These are phyloP conservation scores for Cacatua alba DNA, from an alignment of 2,113 vertebrate species.

Conservation along the genomic window DNA sequence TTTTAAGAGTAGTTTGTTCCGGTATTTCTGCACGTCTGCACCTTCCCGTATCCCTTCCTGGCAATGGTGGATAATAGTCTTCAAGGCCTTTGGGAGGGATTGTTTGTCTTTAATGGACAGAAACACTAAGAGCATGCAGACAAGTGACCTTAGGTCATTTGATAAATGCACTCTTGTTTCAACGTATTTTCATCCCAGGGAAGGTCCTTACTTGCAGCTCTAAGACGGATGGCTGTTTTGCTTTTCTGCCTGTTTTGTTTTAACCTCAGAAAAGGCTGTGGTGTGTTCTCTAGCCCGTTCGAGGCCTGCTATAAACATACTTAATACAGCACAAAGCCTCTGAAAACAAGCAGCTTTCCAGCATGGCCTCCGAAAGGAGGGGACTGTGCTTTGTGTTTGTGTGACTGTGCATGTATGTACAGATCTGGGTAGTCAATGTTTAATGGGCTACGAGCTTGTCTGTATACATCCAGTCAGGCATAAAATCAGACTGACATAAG, in stretches of 20 bases:
- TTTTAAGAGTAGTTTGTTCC: not conserved
- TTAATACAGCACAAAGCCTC: not conserved
- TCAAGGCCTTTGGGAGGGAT: not conserved
- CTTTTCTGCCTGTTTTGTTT: not conserved
- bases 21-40: not conserved
- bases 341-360: not conserved
- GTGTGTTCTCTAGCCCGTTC: not conserved
- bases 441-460: not conserved
- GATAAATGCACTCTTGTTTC: not conserved
- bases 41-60: not conserved
- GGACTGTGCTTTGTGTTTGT: not conserved
- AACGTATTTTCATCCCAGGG: not conserved
- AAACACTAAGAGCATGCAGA: not conserved
- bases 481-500: slow-evolving; percentile 55
- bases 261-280: not conserved
- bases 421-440: not conserved
- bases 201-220: not conserved
- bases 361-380: not conserved
- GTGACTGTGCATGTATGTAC: not conserved
- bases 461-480: slow-evolving; percentile 25
- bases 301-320: not conserved
- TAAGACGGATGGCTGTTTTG: not conserved
- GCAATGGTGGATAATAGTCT: not conserved
- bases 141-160: not conserved
- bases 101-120: not conserved